Evolutionary conservation across 2,113 vertebrate genomes (phyloP), one percentile per base, ranked within the genome.

Genomic region (Oreotrochilus melanogaster): DNA sequence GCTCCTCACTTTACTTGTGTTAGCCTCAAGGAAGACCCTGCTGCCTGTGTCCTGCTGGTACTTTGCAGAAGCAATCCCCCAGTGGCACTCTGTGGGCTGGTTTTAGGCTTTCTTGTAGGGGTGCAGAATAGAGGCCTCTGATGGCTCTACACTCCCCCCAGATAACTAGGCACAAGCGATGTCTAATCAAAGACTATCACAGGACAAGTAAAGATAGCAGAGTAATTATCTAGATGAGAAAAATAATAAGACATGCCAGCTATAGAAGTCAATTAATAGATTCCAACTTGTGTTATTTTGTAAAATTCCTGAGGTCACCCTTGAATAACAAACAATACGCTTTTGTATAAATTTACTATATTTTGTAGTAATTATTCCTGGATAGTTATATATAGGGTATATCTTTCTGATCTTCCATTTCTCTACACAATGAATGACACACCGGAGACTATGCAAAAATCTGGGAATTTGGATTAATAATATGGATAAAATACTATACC

Each of bases 41-140:
- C 37, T 45, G 28, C n/a, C 48, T 84, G 86, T 56, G 8, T 53
- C 7, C 22, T 42, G 2, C 22, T 54, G 37, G 14, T 42, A 8
- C 42, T 80, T 64, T 39, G 39, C 2, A 4, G 66, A 47, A n/a
- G 13, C 8, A 3, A 19, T 48, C 6, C 27, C 25, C 6, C 24
- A 25, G 37, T 18, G 14, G 1, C 1, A 9, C 0, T 0, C 30
- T 37, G 7, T 7, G 13, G 25, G 12, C 30, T 35, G 37, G n/a
- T 37, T 43, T 24, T 54, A 24, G 30, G 22, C 64, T 75, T 64
- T 30, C 33, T 24, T 42, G 31, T 1, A 9, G 12, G 48, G 24
- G 50, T 71, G 27, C 42, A 43, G 37, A 37, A 60, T 18, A 48
- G 56, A 54, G 25, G 31, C 24, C 35, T 88, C 28, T 33, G 56